Conservation (phyloP, 1,140 invertebrate species). For the Trachymyrmex cornetzi region DNA sequence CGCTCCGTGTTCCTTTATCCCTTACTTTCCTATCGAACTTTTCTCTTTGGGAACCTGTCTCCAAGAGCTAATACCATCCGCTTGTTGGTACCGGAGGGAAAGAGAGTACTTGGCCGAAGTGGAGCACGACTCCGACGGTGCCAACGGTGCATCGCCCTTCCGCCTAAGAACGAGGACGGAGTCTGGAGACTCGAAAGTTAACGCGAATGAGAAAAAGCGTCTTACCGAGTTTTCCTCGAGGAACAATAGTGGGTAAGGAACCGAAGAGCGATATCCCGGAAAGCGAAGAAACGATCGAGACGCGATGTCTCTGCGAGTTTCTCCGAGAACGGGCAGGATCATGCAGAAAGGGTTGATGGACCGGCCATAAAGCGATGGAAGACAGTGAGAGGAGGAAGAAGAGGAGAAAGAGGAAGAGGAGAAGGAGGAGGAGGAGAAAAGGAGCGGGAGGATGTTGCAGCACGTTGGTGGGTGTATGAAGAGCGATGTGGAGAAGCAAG, state of each 20-base stretch:
- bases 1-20: slow-evolving; percentile 50
- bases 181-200: slow-evolving; percentile 17
- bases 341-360: slow-evolving; percentile 48
- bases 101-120: slow-evolving; percentile 39
- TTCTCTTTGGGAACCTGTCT: slow-evolving; percentile 56
- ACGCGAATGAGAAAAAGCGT: slow-evolving; percentile 74
- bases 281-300: slow-evolving; percentile 29
- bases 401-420: neutral
- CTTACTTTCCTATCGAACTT: slow-evolving; percentile 48
- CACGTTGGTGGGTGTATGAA: slow-evolving; percentile 39
- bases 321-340: slow-evolving; percentile 33
- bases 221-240: slow-evolving; percentile 69
- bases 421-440: neutral
- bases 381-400: slow-evolving; percentile 13
- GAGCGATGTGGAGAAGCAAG: neutral
- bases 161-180: slow-evolving; percentile 38
- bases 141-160: slow-evolving; percentile 7
- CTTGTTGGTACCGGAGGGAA: slow-evolving; percentile 9
- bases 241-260: slow-evolving; percentile 38
- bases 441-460: slow-evolving; percentile 17
- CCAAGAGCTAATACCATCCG: slow-evolving; percentile 68
- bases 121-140: slow-evolving; percentile 24
- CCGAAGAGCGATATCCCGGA: slow-evolving; percentile 18
- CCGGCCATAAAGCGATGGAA: slow-evolving; percentile 42
- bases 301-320: slow-evolving; percentile 35